These are phyloP conservation scores for Tetragnatha versicolor DNA, from an alignment of 1,140 invertebrate species.

Conservation along the genomic window DNA sequence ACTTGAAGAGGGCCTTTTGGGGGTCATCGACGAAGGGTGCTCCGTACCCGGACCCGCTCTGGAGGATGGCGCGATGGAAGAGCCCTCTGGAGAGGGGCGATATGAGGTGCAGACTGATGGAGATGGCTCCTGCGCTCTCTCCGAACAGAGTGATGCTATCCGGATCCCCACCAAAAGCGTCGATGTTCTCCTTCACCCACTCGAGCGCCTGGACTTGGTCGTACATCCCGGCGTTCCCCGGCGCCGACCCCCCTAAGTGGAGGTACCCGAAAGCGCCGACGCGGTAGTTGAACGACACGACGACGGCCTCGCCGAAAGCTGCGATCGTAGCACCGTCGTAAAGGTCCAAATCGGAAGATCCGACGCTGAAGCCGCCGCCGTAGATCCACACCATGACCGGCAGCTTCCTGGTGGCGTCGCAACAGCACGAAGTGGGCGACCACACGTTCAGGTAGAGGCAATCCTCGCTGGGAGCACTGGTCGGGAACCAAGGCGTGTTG, in stretches of 20 bases:
- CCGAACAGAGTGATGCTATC: constrained; percentile 68
- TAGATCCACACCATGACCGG: constrained; percentile 60
- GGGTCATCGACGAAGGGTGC: neutral
- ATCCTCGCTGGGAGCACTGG: constrained; percentile 60
- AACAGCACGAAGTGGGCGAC: constrained; percentile 56
- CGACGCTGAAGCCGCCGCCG: constrained; percentile 58
- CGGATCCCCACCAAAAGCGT: constrained; percentile 62
- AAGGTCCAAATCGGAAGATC: constrained; percentile 66
- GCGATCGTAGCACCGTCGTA: constrained; percentile 63
- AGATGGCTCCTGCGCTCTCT: constrained; percentile 63
- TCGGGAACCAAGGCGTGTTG: constrained; percentile 24
- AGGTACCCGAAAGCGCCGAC: constrained; percentile 58
- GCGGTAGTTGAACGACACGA: constrained; percentile 64
- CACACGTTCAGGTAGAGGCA: constrained; percentile 66
- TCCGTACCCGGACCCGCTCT: constrained; percentile 56
- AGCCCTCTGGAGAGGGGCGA: constrained; percentile 58
- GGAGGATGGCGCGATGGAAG: constrained; percentile 63
- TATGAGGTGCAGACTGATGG: constrained; percentile 62
- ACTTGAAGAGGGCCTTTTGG: neutral
- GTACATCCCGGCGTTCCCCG: constrained; percentile 61
- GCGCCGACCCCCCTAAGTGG: constrained; percentile 59
- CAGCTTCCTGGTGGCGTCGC: neutral
- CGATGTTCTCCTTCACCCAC: constrained; percentile 63
- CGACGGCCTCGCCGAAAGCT: constrained; percentile 60
- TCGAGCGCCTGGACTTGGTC: constrained; percentile 65